phyloP scores from a whole-genome alignment of 64 coral and sea anemone species.

The Montipora foliosa region DNA sequence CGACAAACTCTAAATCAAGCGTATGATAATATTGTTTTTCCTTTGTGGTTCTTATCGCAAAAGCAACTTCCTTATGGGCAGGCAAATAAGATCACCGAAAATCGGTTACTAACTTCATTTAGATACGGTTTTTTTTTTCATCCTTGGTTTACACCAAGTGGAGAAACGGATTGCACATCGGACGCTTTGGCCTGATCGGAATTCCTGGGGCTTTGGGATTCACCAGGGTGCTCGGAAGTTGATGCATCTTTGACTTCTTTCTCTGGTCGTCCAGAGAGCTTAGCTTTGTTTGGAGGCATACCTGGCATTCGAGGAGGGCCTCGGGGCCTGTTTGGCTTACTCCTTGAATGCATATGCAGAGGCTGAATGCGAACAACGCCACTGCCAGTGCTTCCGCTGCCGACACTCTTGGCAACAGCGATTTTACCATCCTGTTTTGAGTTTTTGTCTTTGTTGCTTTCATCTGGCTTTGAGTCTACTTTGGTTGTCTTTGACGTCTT shows the following conservation, averaged over 20 bases:
- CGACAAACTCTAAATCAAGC: background rate
- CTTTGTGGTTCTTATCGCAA: background rate
- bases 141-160: constrained; percentile 27
- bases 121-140: background rate
- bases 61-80: background rate
- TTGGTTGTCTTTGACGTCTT: constrained; percentile 79
- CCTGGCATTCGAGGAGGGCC: constrained; percentile 52
- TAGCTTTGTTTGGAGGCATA: constrained; percentile 55
- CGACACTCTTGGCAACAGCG: constrained; percentile 17
- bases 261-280: constrained; percentile 61
- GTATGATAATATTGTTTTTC: constrained; percentile 27
- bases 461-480: constrained; percentile 66
- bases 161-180: background rate
- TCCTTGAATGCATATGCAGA: constrained; percentile 18
- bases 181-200: constrained; percentile 60
- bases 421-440: constrained; percentile 64
- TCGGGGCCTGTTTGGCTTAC: constrained; percentile 43
- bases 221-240: constrained; percentile 1
- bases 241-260: constrained; percentile 39
- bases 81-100: constrained; percentile 48
- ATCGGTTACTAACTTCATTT: background rate
- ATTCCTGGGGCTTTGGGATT: constrained; percentile 48
- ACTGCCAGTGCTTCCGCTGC: constrained; percentile 15
- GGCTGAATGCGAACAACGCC: constrained; percentile 41
- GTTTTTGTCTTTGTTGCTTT: constrained; percentile 55